These are phyloP conservation scores for Brachionus rotundiformis DNA, from an alignment of 1,140 invertebrate genomes.

Conservation along the genomic window DNA sequence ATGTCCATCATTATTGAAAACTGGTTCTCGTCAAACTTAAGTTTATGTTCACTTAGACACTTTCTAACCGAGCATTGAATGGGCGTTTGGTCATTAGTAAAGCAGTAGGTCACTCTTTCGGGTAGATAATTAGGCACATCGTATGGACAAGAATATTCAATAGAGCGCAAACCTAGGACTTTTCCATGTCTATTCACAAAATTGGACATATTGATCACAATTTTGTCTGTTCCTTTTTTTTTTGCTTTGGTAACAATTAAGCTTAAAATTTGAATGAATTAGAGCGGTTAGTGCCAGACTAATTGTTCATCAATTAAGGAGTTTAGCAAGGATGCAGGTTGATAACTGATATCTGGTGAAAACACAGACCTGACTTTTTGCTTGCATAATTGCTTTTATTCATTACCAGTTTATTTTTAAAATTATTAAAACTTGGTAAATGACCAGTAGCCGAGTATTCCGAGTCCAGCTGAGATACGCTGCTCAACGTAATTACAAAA, in stretches of 20 bases:
- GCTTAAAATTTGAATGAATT: slow-evolving; percentile 76
- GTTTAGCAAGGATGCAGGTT: slow-evolving; percentile 53
- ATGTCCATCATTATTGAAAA: slow-evolving; percentile 81
- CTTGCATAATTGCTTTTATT: not conserved
- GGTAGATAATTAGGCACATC: slow-evolving; percentile 82
- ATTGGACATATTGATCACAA: slow-evolving; percentile 54
- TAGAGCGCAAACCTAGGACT: slow-evolving; percentile 82
- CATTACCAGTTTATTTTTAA: not conserved
- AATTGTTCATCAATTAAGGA: slow-evolving; percentile 62
- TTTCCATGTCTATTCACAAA: slow-evolving; percentile 72
- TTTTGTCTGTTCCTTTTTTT: slow-evolving; percentile 54
- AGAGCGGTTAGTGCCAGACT: slow-evolving; percentile 79
- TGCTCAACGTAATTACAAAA: too few relatives aligned
- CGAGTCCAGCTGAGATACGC: not conserved
- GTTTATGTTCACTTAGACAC: slow-evolving; percentile 81
- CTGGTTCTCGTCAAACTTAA: slow-evolving; percentile 87
- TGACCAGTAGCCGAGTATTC: slow-evolving; percentile 22
- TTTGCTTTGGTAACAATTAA: slow-evolving; percentile 59
- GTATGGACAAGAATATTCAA: slow-evolving; percentile 84
- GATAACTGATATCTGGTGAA: slow-evolving; percentile 21
- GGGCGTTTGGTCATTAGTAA: slow-evolving; percentile 83
- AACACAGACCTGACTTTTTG: not conserved
- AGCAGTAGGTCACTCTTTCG: slow-evolving; percentile 75
- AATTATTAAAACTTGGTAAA: not conserved
- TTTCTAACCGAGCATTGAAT: slow-evolving; percentile 82